Evolutionary conservation across 2,113 vertebrate species (phyloP), one percentile per base, ranked within the genome.

Genomic region (Aegithalos caudatus): DNA sequence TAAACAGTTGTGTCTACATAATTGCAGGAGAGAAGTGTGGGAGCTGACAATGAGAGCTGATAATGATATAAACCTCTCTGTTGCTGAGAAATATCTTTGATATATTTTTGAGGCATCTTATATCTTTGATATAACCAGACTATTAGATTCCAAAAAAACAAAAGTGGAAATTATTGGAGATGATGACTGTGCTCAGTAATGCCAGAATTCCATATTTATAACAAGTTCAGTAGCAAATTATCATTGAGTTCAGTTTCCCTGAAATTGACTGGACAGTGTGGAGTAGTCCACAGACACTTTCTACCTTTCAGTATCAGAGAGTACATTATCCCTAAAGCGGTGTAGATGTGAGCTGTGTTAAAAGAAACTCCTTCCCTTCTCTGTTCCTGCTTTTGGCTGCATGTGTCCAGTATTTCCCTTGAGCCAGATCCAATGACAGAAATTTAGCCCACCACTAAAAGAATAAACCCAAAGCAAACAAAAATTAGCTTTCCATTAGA

Each of bases 401-500:
- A 5, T 73, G 12, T 71, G 48, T 84, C 35, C 69, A 64, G 37
- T 77, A 76, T 88, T 96, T 95, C 85, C 85, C 71, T 83, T 92
- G 92, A 90, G 94, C 51, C 38, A 38, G 74, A 80, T 93, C 62
- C 85, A 90, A 5, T 94, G 74, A 57, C 67, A 84, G 89, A 94
- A 94, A 64, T 70, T 50, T 45, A 96, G 81, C 54, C 54, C 18
- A 81, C 45, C 16, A 54, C 77, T 91, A 50, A 92, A 84, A 91
- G 54, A 62, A 91, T 86, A 94, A 92, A 93, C 31, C 71, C 90
- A 72, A 93, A 88, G 4, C 48, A 95, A 97, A 92, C 54, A 92
- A 50, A 85, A 88, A 47, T 50, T 76, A 83, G 25, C 66, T 94
- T 96, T 95, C 90, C 79, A 38, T 80, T 94, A 90, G 45, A 50